Evolutionary conservation across 2,113 vertebrate species (phyloP).

Genomic region (Pygathrix nemaeus): DNA sequence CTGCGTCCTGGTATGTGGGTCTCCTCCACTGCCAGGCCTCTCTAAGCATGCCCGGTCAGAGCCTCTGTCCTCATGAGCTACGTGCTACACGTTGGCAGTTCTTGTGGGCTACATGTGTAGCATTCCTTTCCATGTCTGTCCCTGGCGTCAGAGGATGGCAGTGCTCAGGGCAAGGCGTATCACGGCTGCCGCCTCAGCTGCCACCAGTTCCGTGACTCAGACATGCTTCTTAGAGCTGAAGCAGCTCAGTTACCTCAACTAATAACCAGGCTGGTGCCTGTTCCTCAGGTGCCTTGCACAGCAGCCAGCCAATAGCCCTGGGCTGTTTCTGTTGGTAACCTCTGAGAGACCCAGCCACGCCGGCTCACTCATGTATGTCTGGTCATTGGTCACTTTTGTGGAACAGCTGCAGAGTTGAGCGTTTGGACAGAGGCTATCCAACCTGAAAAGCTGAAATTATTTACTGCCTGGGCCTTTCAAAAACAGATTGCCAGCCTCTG

Average conservation of each 20-base stretch:
- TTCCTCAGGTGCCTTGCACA: too few relatives aligned
- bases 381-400: not conserved
- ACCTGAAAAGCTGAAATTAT: not conserved
- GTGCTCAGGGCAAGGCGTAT: too few relatives aligned
- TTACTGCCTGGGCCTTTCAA: not conserved
- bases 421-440: not conserved
- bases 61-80: not conserved
- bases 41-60: not conserved
- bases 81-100: not conserved
- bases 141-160: fast-evolving
- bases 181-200: not conserved
- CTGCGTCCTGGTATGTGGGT: not conserved
- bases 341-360: not conserved
- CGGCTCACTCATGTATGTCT: fast-evolving
- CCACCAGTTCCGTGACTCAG: not conserved
- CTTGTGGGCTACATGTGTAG: fast-evolving
- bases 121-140: not conserved
- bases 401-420: not conserved
- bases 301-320: not conserved
- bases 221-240: not conserved
- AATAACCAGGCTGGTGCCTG: too few relatives aligned
- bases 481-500: not conserved
- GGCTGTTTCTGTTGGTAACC: too few relatives aligned
- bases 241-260: too few relatives aligned
- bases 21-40: not conserved